Base-by-base conservation (phyloP, 2,888 invertebrate genomes). In the Perizoma affinitatum region DNA sequence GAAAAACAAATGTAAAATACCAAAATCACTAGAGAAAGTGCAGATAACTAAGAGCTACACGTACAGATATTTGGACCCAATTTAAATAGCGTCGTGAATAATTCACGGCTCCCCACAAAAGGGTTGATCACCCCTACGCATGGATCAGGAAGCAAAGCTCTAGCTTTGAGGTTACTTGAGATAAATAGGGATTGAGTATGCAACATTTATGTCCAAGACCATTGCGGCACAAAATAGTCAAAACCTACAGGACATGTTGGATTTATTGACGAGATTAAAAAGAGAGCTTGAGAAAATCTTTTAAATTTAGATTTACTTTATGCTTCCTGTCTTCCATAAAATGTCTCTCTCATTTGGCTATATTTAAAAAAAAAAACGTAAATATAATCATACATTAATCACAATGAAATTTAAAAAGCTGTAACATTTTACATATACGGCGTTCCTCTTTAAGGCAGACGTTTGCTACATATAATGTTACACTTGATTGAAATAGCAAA, bases 401-500 rank as follows among this genome's bases (percentile, higher is more conserved):
- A 22, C 22, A 22, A 3, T 22, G 3, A 22, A 1, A 22, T 22
- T 22, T 2, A 22, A 22, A 22, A 22, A 22, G 22, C 22, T 2
- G 22, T 22, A 22, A 22, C 22, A 22, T 22, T 22, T 59, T 56
- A n/a, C 51, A 45, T 41, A 33, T 53, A 44, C 56, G 41, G 45
- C 34, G 42, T 53, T 53, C 6, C 10, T 51, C 40, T 61, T 62
- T 69, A 68, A 54, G 48, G 8, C 43, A 62, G 54, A 50, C 61
- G 63, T 52, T 66, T 60, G 67, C 58, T 68, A 67, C 67, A 76
- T 76, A 80, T 79, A 76, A 76, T 76, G 70, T 73, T 73, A 76
- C 76, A 70, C 75, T 79, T 83, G 81, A 86, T 85, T 84, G 83
- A 82, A 83, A 80, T 76, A 74, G 80, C 75, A 69, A 79, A 84